Conservation (phyloP, 2,888 invertebrate genomes). For the Lochmaea crataegi region DNA sequence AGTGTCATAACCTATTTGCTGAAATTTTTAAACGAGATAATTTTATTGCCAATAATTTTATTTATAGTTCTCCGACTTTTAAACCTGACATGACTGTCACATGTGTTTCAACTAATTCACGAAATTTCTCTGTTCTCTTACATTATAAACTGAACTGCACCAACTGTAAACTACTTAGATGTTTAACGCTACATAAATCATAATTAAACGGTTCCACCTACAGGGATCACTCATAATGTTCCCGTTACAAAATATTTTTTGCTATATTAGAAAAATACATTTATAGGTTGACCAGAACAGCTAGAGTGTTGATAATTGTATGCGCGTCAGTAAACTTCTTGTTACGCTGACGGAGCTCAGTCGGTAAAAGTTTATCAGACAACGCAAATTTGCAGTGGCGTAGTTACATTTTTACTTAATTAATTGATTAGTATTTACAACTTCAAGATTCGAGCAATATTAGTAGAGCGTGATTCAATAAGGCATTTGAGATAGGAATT, state of each 20-base stretch:
- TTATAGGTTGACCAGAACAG: too few relatives aligned
- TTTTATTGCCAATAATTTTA: constrained; percentile 41
- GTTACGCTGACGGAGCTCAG: too few relatives aligned
- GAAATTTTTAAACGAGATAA: constrained; percentile 29
- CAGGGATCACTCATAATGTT: not conserved
- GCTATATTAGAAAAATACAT: too few relatives aligned
- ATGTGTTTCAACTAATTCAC: constrained; percentile 58
- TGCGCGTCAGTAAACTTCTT: too few relatives aligned
- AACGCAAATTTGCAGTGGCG: too few relatives aligned
- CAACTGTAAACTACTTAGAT: constrained; percentile 1
- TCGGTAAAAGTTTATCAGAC: too few relatives aligned
- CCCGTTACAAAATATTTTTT: not conserved
- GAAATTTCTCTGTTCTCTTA: constrained; percentile 43
- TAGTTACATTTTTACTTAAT: too few relatives aligned
- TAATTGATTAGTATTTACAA: too few relatives aligned
- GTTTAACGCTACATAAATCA: constrained; percentile 10
- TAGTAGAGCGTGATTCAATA: too few relatives aligned
- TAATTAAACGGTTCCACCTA: not conserved
- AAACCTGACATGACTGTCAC: constrained; percentile 43
- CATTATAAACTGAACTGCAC: constrained; percentile 15
- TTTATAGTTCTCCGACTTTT: constrained; percentile 37
- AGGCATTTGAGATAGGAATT: too few relatives aligned
- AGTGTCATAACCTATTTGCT: constrained; percentile 41
- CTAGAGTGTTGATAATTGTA: too few relatives aligned
- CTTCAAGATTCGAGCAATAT: too few relatives aligned